phyloP scores from a whole-genome alignment of 1,140 invertebrate genomes.

The Lepidurus apus region DNA sequence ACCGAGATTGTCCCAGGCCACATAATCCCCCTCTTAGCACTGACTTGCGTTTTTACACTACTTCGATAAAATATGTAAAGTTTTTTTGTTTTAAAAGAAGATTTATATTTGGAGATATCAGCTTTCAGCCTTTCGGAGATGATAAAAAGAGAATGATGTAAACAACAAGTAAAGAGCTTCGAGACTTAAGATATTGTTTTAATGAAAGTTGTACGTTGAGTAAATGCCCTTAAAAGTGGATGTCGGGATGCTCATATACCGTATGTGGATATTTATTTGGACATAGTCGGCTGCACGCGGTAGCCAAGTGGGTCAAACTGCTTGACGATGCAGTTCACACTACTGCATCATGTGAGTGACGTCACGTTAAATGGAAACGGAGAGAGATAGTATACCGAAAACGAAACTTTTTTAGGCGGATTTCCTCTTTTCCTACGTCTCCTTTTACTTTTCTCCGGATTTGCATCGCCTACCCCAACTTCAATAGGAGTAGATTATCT shows the following conservation, averaged over 20 bases:
- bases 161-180: no score
- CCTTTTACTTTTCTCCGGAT: not conserved
- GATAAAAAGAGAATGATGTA: no score
- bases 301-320: conserved; percentile 14
- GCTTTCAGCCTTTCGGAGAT: no score
- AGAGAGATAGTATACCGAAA: conserved; percentile 10
- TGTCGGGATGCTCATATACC: not conserved
- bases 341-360: not conserved
- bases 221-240: no score
- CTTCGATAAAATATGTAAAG: no score
- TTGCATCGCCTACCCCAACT: conserved; percentile 2
- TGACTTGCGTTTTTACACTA: no score
- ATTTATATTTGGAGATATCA: no score
- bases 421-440: not conserved
- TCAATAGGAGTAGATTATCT: not conserved
- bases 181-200: no score
- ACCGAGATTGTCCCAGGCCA: no score
- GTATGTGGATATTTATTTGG: not conserved
- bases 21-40: no score
- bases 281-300: conserved; percentile 12
- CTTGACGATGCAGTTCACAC: not conserved
- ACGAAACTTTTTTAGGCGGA: conserved; percentile 15
- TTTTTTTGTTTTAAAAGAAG: no score
- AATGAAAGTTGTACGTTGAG: no score
- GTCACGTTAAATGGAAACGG: not conserved